Evolutionary conservation across 2,888 invertebrate species (phyloP), one percentile per base, ranked within the genome.

Genomic region (Coelopa pilipes): DNA sequence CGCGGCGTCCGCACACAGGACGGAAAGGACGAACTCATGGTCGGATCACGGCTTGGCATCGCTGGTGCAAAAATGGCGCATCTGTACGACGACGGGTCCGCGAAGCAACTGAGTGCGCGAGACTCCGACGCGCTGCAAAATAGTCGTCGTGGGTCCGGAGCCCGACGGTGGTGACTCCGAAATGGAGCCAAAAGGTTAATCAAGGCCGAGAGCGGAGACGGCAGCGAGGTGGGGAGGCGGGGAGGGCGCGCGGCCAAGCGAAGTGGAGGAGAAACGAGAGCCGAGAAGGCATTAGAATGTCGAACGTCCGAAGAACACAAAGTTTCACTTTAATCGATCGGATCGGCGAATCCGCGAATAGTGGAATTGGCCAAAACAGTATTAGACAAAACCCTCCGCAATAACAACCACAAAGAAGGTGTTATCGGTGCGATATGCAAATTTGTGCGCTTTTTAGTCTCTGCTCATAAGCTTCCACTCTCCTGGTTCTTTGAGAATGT

Each of bases 261-360:
- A 57, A 57, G 57, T 19, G 21, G 57, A n/a, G 57, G 57, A 57
- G 57, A 19, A 57, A n/a, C 19, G 57, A 11, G 5, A 21, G 15
- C 17, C 11, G n/a, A 19, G 17, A 15, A 57, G 1, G 17, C 13
- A 12, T 55, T 19, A n/a, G n/a, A 19, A 17, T n/a, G n/a, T n/a
- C n/a, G n/a, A n/a, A n/a, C n/a, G n/a, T n/a, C n/a, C 57, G 17
- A 19, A 62, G 60, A 19, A 34, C 60, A 62, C 15, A 19, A 24
- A 62, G 24, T 62, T 62, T 62, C 60, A 62, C 60, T 62, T 62
- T 62, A 62, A 62, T 62, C 60, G 60, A 24, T 62, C 10, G 53
- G n/a, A 53, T 49, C 10, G 13, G 21, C 17, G 60, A 62, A 62
- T 62, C 24, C 12, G 34, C 60, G 15, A 60, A 60, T 13, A 12